These are phyloP conservation scores for Phoronis australis DNA, from an alignment of 2,888 invertebrate genomes.

Conservation along the genomic window DNA sequence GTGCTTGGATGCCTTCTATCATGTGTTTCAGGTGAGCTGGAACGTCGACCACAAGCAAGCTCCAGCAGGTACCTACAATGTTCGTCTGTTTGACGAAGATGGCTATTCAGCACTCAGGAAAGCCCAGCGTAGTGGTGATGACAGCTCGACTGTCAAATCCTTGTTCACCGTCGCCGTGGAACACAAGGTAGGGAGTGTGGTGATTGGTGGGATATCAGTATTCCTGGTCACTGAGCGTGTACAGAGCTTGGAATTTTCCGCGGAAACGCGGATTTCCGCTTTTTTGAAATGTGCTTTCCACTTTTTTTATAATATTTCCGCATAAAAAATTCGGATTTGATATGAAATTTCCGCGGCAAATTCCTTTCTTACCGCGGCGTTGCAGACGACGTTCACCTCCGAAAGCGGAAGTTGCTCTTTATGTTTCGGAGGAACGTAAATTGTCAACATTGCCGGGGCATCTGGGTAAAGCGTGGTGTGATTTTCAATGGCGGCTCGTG, in stretches of 20 bases:
- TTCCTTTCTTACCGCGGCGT: too few species aligned
- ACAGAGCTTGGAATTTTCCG: constrained; percentile 7
- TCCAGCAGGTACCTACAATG: constrained; percentile 71
- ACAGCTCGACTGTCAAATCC: constrained; percentile 64
- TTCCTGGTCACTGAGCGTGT: neutral
- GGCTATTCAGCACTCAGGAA: constrained; percentile 81
- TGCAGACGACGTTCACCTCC: too few species aligned
- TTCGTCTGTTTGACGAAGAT: constrained; percentile 86
- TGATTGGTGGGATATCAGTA: neutral
- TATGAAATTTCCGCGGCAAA: too few species aligned
- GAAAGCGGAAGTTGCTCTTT: too few species aligned
- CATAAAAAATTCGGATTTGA: too few species aligned
- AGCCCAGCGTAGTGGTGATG: constrained; percentile 61
- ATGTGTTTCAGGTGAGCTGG: constrained; percentile 74
- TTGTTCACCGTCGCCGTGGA: constrained; percentile 68
- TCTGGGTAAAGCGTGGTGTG: too few species aligned
- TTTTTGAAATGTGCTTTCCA: too few species aligned
- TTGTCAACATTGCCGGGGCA: too few species aligned
- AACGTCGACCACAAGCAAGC: constrained; percentile 80
- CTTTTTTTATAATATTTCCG: too few species aligned
- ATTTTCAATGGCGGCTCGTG: too few species aligned
- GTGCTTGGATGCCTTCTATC: constrained; percentile 2
- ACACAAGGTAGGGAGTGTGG: constrained; percentile 55
- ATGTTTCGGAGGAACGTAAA: too few species aligned
- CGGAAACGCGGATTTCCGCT: too few species aligned